Evolutionary conservation across 2,888 invertebrate species (phyloP).

Genomic region (Tetranychus truncatus): DNA sequence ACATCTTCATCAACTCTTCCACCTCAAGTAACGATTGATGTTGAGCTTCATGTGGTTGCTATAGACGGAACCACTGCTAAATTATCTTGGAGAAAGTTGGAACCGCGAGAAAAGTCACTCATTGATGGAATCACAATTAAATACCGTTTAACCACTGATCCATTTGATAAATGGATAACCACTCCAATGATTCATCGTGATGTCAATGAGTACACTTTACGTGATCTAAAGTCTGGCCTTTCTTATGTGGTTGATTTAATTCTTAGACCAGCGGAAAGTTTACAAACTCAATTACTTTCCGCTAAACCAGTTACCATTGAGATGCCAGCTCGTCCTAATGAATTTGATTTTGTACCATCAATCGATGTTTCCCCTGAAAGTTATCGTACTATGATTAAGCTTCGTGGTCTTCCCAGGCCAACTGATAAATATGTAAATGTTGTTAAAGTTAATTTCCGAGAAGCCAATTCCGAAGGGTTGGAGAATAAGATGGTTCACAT

Average conservation of each 20-base stretch:
- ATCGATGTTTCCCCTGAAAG: constrained; percentile 48
- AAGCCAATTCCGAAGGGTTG: constrained; percentile 48
- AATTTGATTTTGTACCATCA: constrained; percentile 57
- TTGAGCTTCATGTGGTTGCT: constrained; percentile 50
- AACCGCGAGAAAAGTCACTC: constrained; percentile 56
- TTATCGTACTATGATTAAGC: constrained; percentile 40
- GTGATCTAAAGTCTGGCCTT: constrained; percentile 55
- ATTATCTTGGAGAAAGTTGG: constrained; percentile 61
- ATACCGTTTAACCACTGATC: constrained; percentile 54
- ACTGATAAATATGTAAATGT: constrained; percentile 76
- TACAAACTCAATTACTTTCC: constrained; percentile 56
- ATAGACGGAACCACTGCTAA: constrained; percentile 49
- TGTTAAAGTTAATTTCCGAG: constrained; percentile 63
- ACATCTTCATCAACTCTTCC: constrained; percentile 9
- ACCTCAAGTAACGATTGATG: constrained; percentile 46
- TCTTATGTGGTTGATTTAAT: constrained; percentile 65
- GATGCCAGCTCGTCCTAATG: constrained; percentile 47
- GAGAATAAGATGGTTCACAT: constrained; percentile 39
- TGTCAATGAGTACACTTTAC: constrained; percentile 54
- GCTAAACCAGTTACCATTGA: constrained; percentile 49
- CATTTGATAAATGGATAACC: constrained; percentile 53
- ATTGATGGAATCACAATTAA: constrained; percentile 73
- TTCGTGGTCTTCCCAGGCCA: constrained; percentile 65
- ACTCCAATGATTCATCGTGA: constrained; percentile 66
- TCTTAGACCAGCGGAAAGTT: constrained; percentile 61